Base-by-base conservation (phyloP, 2,797 vertebrate genomes). In the Scomberomorus guttatus region DNA sequence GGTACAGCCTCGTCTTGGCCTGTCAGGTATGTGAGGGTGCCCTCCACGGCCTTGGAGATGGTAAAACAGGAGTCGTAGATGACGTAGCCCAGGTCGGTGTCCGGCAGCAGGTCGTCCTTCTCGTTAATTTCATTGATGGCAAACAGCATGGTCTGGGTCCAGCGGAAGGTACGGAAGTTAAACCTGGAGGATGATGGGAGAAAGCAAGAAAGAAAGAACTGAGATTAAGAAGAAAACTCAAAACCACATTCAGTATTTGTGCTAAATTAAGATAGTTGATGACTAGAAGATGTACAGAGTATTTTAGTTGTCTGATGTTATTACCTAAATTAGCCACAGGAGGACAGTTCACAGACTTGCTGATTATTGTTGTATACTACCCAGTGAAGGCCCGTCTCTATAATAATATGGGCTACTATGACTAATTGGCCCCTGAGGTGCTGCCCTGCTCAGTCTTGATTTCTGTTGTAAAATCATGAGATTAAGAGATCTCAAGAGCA, bases 1-100 rank as follows among this genome's bases (percentile, higher is more conserved):
- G 96, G 96, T 12, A 96, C 95, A 0, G 96, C 96, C 91, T 96
- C 96, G 17, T 97, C 96, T 84, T 97, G 96, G 24, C 97, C 96
- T 0, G 95, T 97, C 54, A 97, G 92, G 82, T 96, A 96, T 3
- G 96, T 95, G 73, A 97, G 86, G 1, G 96, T 96, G 3, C 95
- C 96, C 87, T 97, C 96, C 69, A 97, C 94, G 0, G 96, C 95
- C 87, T 97, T 97, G 75, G 97, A 97, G 87, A 96, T 96, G 70
- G 95, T 96, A 88, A 95, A 96, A 86, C 96, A 97, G 8, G 94
- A 96, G 84, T 97, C 96, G 13, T 96, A 97, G 90, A 97, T 96
- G 86, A 97, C 95, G 11, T 96, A 97, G 4, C 96, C 96, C 85
- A 97, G 90, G 25, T 96, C 94, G 0, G 96, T 95, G 9, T 90